Evolutionary conservation across 2,888 invertebrate species (phyloP).

Genomic region (Gisinianus flammeolus): DNA sequence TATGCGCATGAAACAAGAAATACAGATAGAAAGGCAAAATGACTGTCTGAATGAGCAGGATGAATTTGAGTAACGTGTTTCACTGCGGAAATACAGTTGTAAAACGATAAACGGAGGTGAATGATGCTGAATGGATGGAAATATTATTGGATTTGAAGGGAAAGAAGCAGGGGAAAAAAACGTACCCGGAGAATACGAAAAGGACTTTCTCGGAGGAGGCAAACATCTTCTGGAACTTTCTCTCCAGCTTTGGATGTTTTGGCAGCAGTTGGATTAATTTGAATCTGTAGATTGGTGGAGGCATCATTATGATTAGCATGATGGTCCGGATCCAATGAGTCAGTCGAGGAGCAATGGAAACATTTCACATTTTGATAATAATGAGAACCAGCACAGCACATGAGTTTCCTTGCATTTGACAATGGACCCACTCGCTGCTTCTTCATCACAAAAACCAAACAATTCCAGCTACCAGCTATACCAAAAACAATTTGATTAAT

Average conservation of each 20-base stretch:
- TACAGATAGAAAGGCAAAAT: too few relatives aligned
- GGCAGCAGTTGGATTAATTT: background rate
- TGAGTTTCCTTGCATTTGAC: conserved; percentile 45
- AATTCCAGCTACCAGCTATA: too few relatives aligned
- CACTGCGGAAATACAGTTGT: too few relatives aligned
- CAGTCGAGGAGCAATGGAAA: conserved; percentile 29
- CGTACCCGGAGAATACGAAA: conserved; percentile 74
- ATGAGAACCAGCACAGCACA: conserved; percentile 45
- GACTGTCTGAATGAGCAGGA: too few relatives aligned
- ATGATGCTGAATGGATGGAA: too few relatives aligned
- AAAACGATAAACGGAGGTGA: too few relatives aligned
- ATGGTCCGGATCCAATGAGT: background rate
- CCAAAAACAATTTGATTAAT: too few relatives aligned
- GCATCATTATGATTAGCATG: background rate
- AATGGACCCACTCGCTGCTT: conserved; percentile 49
- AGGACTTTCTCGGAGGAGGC: conserved; percentile 76
- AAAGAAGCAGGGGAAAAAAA: too few relatives aligned
- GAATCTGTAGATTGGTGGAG: background rate
- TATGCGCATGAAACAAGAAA: too few relatives aligned
- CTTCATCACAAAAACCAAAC: conserved; percentile 27
- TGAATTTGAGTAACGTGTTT: too few relatives aligned
- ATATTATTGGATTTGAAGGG: too few relatives aligned
- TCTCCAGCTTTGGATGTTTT: conserved; percentile 30
- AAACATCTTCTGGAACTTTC: conserved; percentile 64
- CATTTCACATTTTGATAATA: conserved; percentile 30